A percentile compares a stretch with the other conserved stretches of the same genome.
Conservation (phyloP, 2,888 invertebrate genomes). For the Rhodophaea formosa region DNA sequence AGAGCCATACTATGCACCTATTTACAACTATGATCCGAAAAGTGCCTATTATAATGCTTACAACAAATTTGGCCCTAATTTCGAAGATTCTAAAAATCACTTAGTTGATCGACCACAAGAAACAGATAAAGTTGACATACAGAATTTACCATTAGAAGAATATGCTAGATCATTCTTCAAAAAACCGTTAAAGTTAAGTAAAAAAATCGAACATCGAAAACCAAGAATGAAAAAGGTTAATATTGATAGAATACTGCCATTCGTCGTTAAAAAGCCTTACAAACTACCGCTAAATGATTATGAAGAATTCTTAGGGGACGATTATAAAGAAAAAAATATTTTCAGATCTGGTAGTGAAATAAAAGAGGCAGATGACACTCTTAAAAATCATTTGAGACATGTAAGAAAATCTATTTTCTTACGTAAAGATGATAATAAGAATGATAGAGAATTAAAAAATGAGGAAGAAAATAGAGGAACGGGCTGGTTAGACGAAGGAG, state of each 20-base stretch:
- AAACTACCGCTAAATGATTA: not conserved
- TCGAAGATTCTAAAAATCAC: constrained; percentile 18
- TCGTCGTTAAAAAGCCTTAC: not conserved
- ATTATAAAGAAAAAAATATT: not conserved
- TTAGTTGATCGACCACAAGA: not conserved
- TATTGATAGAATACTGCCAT: not conserved
- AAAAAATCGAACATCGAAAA: not conserved
- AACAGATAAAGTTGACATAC: not conserved
- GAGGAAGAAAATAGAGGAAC: not conserved
- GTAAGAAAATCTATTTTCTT: constrained; percentile 10
- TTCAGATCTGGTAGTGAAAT: not conserved
- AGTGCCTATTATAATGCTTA: constrained; percentile 51
- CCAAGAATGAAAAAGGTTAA: not conserved
- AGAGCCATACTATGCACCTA: constrained; percentile 43
- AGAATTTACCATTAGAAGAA: not conserved
- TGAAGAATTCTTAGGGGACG: not conserved
- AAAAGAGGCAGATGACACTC: not conserved
- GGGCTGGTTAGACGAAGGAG: not conserved
- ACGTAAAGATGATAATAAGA: not conserved
- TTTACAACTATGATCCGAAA: constrained; percentile 47
- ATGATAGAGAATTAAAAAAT: not conserved
- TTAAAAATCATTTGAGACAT: constrained; percentile 1
- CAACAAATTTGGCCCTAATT: constrained; percentile 48
- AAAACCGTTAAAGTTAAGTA: not conserved
- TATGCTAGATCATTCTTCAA: not conserved